These are phyloP conservation scores for Diabrotica virgifera DNA, from an alignment of 1,140 invertebrate species.

Conservation along the genomic window DNA sequence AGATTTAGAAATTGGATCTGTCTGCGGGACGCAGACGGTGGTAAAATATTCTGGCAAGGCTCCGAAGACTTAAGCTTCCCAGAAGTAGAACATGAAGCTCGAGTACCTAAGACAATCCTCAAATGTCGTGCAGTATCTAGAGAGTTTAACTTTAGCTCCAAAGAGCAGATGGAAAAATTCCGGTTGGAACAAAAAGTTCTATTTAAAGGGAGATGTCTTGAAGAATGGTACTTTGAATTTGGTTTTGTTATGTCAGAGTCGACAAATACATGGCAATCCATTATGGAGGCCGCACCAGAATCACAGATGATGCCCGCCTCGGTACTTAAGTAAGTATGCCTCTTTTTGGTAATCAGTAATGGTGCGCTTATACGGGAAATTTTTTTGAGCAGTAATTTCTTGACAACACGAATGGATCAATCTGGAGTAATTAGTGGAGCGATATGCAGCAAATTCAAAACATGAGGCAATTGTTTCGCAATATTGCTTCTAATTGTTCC, in stretches of 20 bases:
- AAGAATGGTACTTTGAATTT: conserved; percentile 99
- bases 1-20: conserved; percentile 94
- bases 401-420: too few species aligned
- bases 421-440: too few species aligned
- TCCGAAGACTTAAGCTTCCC: conserved; percentile 93
- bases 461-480: too few species aligned
- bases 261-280: conserved; percentile 98
- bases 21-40: conserved; percentile 90
- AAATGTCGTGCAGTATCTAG: conserved; percentile 93
- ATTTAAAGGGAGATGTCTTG: conserved; percentile 78
- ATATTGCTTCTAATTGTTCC: too few species aligned
- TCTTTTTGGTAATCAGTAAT: too few species aligned
- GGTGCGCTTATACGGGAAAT: too few species aligned
- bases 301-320: conserved; percentile 99
- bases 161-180: conserved; percentile 95
- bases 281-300: conserved; percentile 97
- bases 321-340: conserved; percentile 77
- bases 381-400: too few species aligned
- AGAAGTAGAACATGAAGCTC: conserved; percentile 90
- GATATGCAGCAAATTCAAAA: too few species aligned
- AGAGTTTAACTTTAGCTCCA: conserved; percentile 98
- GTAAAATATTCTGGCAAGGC: conserved; percentile 96
- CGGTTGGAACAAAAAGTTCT: conserved; percentile 84
- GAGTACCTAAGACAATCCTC: conserved; percentile 94
- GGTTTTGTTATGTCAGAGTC: conserved; percentile 98